Conservation (phyloP, 2,797 vertebrate species). For the Philypnodon macrostomus region DNA sequence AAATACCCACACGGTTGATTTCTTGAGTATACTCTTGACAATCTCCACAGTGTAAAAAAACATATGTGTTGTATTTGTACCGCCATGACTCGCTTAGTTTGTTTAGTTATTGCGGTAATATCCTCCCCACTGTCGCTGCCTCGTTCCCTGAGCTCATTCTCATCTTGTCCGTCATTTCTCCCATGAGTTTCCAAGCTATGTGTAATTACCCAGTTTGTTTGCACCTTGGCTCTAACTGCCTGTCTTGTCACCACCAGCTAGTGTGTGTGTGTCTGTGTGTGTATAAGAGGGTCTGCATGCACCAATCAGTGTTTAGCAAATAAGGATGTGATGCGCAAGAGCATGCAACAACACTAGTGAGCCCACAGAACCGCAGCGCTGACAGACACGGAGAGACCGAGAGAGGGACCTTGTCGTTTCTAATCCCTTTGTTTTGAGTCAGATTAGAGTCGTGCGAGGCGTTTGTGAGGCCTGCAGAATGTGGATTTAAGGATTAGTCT, state of each 20-base stretch:
- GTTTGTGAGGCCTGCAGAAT: constrained; percentile 74
- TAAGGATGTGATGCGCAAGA: constrained; percentile 53
- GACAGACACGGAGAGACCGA: constrained; percentile 61
- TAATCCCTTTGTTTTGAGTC: constrained; percentile 81
- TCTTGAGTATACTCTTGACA: no score
- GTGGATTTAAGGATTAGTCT: constrained; percentile 82
- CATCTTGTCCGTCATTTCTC: constrained; percentile 70
- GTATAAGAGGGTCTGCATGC: constrained; percentile 42
- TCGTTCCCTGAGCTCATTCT: constrained; percentile 68
- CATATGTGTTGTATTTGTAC: constrained; percentile 45
- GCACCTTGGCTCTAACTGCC: constrained; percentile 71
- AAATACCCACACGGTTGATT: no score
- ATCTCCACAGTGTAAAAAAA: no score
- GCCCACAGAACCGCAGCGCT: constrained; percentile 49
- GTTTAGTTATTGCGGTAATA: constrained; percentile 56
- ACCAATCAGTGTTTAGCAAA: constrained; percentile 62
- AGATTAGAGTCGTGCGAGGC: constrained; percentile 75
- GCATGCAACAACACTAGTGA: constrained; percentile 45
- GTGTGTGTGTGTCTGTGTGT: constrained; percentile 25
- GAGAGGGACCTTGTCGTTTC: constrained; percentile 70
- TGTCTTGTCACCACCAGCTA: constrained; percentile 57
- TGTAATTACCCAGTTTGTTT: constrained; percentile 77
- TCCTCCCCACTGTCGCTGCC: constrained; percentile 42
- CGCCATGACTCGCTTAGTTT: constrained; percentile 47
- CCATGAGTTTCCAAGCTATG: constrained; percentile 65